Conservation (phyloP, 2,888 invertebrate species). For the Athripsodes cinereus region DNA sequence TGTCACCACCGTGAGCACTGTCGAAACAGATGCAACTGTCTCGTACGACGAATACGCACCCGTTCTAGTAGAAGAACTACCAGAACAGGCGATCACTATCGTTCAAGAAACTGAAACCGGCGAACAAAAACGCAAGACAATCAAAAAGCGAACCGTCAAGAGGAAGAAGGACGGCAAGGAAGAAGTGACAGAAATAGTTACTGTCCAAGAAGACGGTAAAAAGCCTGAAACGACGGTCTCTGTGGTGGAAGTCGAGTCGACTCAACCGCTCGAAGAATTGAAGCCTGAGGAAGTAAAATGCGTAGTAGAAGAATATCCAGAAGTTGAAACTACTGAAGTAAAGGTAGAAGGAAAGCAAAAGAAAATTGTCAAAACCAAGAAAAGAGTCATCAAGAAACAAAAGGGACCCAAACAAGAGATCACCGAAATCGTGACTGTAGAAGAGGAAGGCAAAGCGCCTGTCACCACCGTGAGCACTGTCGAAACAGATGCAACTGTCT, state of each 20-base stretch:
- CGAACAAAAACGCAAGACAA: background rate
- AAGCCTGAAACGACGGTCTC: background rate
- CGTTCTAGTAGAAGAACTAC: background rate
- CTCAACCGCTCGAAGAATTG: constrained; percentile 7
- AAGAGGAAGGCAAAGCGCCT: constrained; percentile 33
- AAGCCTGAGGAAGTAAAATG: background rate
- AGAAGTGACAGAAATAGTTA: background rate
- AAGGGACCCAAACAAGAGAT: constrained; percentile 36
- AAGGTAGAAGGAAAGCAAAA: constrained; percentile 32
- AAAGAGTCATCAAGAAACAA: constrained; percentile 40
- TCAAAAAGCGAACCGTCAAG: background rate
- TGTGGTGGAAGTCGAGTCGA: background rate
- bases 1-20: constrained; percentile 33
- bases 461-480: constrained; percentile 31
- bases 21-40: background rate
- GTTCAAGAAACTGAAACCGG: background rate
- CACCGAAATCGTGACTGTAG: constrained; percentile 44
- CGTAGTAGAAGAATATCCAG: constrained; percentile 13
- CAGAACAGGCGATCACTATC: background rate
- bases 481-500: background rate
- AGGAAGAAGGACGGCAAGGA: background rate
- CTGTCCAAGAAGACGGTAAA: background rate
- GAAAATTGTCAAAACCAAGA: constrained; percentile 33
- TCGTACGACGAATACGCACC: background rate
- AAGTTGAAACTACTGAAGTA: constrained; percentile 7